A percentile compares a stretch with the other conserved stretches of the same genome.
Conservation (phyloP, 2,797 vertebrate genomes). For the Xiphorhynchus erythropygius region DNA sequence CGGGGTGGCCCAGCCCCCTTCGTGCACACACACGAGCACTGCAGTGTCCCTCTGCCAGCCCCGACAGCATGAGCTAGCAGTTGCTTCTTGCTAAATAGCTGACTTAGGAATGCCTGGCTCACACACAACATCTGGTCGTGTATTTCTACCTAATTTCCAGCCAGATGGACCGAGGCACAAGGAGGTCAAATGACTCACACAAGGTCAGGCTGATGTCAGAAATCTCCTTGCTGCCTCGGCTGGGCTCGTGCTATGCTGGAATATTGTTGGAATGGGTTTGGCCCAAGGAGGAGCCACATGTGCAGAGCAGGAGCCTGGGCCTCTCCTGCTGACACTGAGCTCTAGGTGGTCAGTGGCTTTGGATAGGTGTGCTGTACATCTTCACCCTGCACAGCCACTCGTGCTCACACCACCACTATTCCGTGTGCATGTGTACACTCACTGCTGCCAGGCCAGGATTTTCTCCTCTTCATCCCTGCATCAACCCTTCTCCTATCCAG, state of each 20-base stretch:
- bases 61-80: not conserved
- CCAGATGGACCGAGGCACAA: slow-evolving; percentile 46
- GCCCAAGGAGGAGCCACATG: not conserved
- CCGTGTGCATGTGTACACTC: not conserved
- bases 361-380: fast-evolving
- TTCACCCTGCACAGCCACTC: not conserved
- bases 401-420: fast-evolving
- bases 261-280: not conserved
- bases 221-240: not conserved
- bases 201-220: slow-evolving; percentile 59
- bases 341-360: not conserved
- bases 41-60: not conserved
- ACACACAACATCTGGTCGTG: slow-evolving; percentile 40
- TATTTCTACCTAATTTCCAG: slow-evolving; percentile 58
- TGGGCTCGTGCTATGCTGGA: fast-evolving
- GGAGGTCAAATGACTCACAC: slow-evolving; percentile 50
- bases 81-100: slow-evolving; percentile 39
- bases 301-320: not conserved
- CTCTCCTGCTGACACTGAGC: not conserved
- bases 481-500: not conserved
- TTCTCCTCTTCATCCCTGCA: not conserved
- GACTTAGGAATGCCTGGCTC: slow-evolving; percentile 41
- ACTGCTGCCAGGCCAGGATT: not conserved
- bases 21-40: fast-evolving
- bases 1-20: fast-evolving